These are phyloP conservation scores for Holothuria leucospilota DNA, from an alignment of 53 echinoderm and acorn worm species.

Conservation along the genomic window DNA sequence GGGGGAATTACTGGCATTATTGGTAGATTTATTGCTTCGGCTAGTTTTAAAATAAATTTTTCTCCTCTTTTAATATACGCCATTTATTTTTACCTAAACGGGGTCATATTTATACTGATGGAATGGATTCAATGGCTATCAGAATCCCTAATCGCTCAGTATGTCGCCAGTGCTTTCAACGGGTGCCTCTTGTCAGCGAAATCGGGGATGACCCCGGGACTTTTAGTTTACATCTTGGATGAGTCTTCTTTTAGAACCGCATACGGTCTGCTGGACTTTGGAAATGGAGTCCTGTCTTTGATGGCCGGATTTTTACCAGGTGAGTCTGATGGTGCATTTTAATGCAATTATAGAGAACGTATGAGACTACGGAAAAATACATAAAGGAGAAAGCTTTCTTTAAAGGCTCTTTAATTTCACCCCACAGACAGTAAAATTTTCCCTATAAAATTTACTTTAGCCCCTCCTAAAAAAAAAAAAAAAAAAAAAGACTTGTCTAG, in stretches of 20 bases:
- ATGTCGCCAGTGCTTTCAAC: background rate
- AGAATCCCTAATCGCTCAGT: background rate
- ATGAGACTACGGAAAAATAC: too few relatives aligned
- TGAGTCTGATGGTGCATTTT: background rate
- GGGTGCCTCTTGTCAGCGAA: constrained; percentile 2
- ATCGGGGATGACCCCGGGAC: constrained; percentile 41
- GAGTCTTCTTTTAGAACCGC: background rate
- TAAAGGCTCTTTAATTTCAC: too few relatives aligned
- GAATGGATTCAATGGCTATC: background rate
- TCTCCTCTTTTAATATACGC: constrained; percentile 2
- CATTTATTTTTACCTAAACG: constrained; percentile 3
- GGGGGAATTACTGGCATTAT: constrained; percentile 15
- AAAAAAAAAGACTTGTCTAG: too few relatives aligned
- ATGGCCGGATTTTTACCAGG: constrained; percentile 13
- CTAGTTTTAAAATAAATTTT: background rate
- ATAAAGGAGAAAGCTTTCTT: too few relatives aligned
- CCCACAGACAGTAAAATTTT: too few relatives aligned
- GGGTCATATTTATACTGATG: constrained; percentile 2
- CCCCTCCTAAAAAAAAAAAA: too few relatives aligned
- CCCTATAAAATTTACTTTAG: too few relatives aligned
- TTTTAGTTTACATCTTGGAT: background rate
- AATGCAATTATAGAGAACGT: too few relatives aligned
- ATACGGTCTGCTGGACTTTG: constrained; percentile 22
- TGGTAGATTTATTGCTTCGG: constrained; percentile 20
- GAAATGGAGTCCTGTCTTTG: constrained; percentile 36